Conservation (phyloP, 2,113 vertebrate species). For the Gymnocephalus cernua region DNA sequence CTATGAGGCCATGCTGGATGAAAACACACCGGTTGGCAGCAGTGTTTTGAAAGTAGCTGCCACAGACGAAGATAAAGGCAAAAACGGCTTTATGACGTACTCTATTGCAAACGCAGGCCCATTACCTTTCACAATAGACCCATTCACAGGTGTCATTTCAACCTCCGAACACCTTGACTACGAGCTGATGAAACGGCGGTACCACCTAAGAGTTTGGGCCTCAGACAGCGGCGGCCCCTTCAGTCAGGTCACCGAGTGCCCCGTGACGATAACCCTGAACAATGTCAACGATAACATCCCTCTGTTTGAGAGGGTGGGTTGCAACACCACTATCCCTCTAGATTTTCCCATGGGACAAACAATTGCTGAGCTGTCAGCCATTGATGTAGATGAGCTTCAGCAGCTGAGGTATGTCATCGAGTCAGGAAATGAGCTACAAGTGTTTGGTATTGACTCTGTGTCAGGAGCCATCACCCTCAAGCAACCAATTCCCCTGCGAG, state of each 20-base stretch:
- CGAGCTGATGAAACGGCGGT: slow-evolving; percentile 93
- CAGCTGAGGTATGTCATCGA: slow-evolving; percentile 90
- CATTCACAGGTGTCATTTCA: slow-evolving; percentile 90
- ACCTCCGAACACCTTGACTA: slow-evolving; percentile 92
- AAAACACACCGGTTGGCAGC: slow-evolving; percentile 91
- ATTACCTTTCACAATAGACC: slow-evolving; percentile 91
- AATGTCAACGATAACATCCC: slow-evolving; percentile 96
- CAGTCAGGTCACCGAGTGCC: slow-evolving; percentile 89
- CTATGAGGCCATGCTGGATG: slow-evolving; percentile 88
- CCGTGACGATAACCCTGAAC: slow-evolving; percentile 89
- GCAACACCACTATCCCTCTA: slow-evolving; percentile 87
- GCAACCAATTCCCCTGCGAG: slow-evolving; percentile 79
- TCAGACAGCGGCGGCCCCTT: slow-evolving; percentile 95
- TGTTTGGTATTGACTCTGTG: slow-evolving; percentile 88
- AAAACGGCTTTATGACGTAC: slow-evolving; percentile 92
- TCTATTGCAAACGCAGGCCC: slow-evolving; percentile 84
- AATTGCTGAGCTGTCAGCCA: slow-evolving; percentile 88
- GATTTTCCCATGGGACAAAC: slow-evolving; percentile 85
- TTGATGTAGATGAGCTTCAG: slow-evolving; percentile 94
- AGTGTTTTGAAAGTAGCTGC: slow-evolving; percentile 89
- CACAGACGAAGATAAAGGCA: slow-evolving; percentile 88
- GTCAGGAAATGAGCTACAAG: slow-evolving; percentile 90
- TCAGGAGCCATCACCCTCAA: slow-evolving; percentile 88
- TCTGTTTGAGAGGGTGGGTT: slow-evolving; percentile 92
- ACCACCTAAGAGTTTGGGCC: slow-evolving; percentile 92